phyloP scores from a whole-genome alignment of 1,140 invertebrate genomes.

The Bombus impatiens region DNA sequence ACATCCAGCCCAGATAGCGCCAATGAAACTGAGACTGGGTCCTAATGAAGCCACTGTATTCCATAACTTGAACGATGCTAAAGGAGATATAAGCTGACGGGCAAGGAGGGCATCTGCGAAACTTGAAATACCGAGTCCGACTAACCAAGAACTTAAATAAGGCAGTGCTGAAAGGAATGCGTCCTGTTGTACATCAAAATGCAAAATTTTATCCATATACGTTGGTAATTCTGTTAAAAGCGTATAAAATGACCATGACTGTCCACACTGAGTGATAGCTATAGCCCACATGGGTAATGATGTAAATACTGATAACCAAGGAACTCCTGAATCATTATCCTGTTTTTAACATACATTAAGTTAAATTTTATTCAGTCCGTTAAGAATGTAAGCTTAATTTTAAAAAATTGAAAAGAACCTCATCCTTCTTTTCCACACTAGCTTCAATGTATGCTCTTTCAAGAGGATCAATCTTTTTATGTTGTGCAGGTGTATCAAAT shows the following conservation, averaged over 20 bases:
- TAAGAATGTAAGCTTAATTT: not conserved
- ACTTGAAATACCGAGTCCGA: constrained; percentile 87
- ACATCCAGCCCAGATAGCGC: constrained; percentile 90
- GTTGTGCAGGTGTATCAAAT: constrained; percentile 89
- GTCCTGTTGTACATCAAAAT: constrained; percentile 90
- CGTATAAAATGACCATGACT: constrained; percentile 97
- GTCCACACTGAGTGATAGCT: constrained; percentile 93
- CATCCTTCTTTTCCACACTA: constrained; percentile 77
- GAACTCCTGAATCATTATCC: constrained; percentile 79
- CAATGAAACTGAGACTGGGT: constrained; percentile 88
- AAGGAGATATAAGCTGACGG: constrained; percentile 84
- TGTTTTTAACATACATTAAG: constrained; percentile 46
- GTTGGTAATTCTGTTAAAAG: constrained; percentile 96
- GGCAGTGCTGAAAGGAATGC: constrained; percentile 79
- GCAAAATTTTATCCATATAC: constrained; percentile 96
- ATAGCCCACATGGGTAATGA: constrained; percentile 95
- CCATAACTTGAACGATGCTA: constrained; percentile 89
- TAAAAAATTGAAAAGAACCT: constrained; percentile 64
- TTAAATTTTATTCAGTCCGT: not conserved
- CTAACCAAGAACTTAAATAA: constrained; percentile 84
- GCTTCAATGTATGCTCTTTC: constrained; percentile 87
- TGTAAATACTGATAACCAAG: constrained; percentile 91
- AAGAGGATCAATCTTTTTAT: constrained; percentile 89
- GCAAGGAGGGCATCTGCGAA: constrained; percentile 88
- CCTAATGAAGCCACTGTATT: constrained; percentile 89